phyloP scores from a whole-genome alignment of 2,888 invertebrate species.

The Cremastobaeus sp. region DNA sequence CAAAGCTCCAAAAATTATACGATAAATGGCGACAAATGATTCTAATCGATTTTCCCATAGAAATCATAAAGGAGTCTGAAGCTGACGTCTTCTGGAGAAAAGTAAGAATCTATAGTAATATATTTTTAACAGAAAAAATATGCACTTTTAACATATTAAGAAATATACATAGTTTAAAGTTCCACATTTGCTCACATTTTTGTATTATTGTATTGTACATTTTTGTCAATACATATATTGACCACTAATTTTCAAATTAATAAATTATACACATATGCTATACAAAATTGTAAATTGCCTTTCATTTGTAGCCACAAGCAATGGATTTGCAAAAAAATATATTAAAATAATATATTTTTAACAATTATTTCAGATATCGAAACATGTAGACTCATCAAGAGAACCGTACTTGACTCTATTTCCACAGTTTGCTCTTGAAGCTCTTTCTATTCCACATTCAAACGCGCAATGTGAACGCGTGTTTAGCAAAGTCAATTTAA shows the following conservation, averaged over 20 bases:
- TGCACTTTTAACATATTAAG: too few relatives aligned
- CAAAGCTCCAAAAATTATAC: constrained; percentile 46
- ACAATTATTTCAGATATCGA: constrained; percentile 1
- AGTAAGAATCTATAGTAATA: constrained; percentile 13
- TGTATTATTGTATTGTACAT: too few relatives aligned
- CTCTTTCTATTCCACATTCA: neutral
- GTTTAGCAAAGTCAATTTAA: constrained; percentile 3
- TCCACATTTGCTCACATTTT: too few relatives aligned
- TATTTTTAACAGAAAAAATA: too few relatives aligned
- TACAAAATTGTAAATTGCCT: too few relatives aligned
- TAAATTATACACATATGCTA: too few relatives aligned
- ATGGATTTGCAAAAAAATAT: constrained; percentile 11
- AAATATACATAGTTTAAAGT: neutral
- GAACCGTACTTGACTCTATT: constrained; percentile 9
- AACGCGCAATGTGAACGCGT: constrained; percentile 11
- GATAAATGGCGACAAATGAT: constrained; percentile 59
- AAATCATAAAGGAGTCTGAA: constrained; percentile 40
- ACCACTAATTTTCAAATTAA: too few relatives aligned
- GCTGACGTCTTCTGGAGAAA: constrained; percentile 58
- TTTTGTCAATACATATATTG: too few relatives aligned
- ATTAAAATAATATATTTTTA: constrained; percentile 5
- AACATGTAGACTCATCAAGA: neutral
- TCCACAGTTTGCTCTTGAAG: constrained; percentile 16
- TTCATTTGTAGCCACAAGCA: neutral
- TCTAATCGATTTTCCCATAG: constrained; percentile 31